Conservation (phyloP, 2,888 invertebrate genomes). For the Venusia cambrica region DNA sequence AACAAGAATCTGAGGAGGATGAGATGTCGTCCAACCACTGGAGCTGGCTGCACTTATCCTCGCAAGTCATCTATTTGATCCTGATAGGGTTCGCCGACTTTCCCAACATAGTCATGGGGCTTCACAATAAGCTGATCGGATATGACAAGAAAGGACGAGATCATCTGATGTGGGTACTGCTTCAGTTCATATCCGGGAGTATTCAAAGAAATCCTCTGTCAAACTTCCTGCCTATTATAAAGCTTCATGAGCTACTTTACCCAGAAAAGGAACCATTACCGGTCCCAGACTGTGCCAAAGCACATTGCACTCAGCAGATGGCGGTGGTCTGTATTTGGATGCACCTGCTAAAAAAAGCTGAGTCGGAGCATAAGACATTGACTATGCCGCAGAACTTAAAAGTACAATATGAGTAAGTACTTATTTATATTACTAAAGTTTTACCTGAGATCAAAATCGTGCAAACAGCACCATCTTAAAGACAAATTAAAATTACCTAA, state of each 20-base stretch:
- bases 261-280: constrained; percentile 94
- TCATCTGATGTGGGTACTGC: constrained; percentile 98
- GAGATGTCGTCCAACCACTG: constrained; percentile 86
- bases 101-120: constrained; percentile 93
- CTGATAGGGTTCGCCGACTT: constrained; percentile 96
- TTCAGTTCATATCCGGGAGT: constrained; percentile 98
- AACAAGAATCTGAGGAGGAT: constrained; percentile 83
- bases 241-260: constrained; percentile 94
- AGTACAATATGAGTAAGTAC: constrained; percentile 89
- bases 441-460: too few relatives aligned
- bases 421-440: constrained; percentile 7
- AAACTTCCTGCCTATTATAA: constrained; percentile 94
- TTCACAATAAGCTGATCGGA: constrained; percentile 91
- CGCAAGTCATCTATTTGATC: constrained; percentile 96
- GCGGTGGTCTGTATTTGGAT: constrained; percentile 98
- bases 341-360: constrained; percentile 96
- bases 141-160: constrained; percentile 94
- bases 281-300: constrained; percentile 93
- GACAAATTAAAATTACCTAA: too few relatives aligned
- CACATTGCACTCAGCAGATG: constrained; percentile 94
- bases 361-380: constrained; percentile 90
- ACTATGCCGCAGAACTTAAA: constrained; percentile 91
- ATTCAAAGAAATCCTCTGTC: constrained; percentile 95
- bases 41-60: constrained; percentile 96
- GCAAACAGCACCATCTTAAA: too few relatives aligned